Base-by-base conservation (phyloP, 2,113 vertebrate species). In the Zosterops pallidus region DNA sequence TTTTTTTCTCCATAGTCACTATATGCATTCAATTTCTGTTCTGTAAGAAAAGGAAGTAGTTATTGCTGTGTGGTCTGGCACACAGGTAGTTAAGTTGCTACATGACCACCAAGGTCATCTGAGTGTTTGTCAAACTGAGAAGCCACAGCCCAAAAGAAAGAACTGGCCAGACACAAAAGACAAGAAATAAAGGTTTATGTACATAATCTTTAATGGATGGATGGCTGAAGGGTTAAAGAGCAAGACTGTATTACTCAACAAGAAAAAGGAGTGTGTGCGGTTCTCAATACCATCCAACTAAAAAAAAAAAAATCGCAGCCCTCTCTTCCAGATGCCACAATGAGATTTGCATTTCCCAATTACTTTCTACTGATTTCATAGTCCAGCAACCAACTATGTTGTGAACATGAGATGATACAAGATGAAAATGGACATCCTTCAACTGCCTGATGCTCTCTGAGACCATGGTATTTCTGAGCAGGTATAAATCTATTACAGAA, bases 251-350 rank as follows among this genome's bases (percentile, higher is more conserved):
- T 39, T 86, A 44, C 46, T 87, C 29, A 52, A 35, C 11, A 62
- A 81, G 11, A 53, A 69, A 78, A 83, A 50, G 19, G 4, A 28
- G 11, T 1, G 6, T 1, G 14, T 1, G 5, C 0, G 0, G 3
- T 25, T 70, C 24, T 46, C 26, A 29, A 17, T 35, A 20, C 4
- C 25, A 77, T 23, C 11, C 35, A 74, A 64, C 25, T 60, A 39
- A 79, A 78, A 18, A 39, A 19, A n/a, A 29, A 39, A 1, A 76
- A 57, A 56, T 9, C 6, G 5, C 14, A 53, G 37, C 9, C 46
- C 2, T 4, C 9, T 67, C n/a, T 42, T 84, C 42, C 47, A 83
- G 53, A 49, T 80, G 41, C 18, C 67, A 50, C 19, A 25, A 12
- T 1, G 14, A 26, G 10, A 65, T 68, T 29, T 77, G 35, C 56